Percentiles rank a stretch among this genome's conserved stretches.
These are phyloP conservation scores for Lasiurus cinereus DNA, from an alignment of 2,113 vertebrate genomes.

Conservation along the genomic window DNA sequence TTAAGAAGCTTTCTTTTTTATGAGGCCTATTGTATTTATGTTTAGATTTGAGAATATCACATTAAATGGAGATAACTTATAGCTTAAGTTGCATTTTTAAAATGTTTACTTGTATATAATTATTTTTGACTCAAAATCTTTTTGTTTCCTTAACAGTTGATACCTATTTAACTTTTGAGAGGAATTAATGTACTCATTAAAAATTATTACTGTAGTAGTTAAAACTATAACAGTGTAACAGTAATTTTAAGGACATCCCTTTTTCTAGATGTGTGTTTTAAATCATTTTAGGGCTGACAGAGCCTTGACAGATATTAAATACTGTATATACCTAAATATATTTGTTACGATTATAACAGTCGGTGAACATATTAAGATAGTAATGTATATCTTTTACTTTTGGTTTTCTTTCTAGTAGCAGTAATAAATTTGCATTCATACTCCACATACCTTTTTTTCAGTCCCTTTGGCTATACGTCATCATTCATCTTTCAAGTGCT, in stretches of 20 bases:
- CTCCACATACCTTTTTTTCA: neutral
- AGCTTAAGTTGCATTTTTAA: slow-evolving; percentile 5
- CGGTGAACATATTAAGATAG: neutral
- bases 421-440: neutral
- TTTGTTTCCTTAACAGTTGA: slow-evolving; percentile 8
- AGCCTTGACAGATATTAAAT: neutral
- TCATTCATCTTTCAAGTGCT: neutral
- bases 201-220: slow-evolving; percentile 34
- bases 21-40: neutral
- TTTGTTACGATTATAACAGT: neutral
- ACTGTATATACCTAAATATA: neutral
- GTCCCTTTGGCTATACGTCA: neutral
- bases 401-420: slow-evolving; percentile 28
- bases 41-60: slow-evolving; percentile 13
- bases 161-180: slow-evolving; percentile 43
- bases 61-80: neutral
- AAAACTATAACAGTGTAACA: neutral
- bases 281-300: neutral
- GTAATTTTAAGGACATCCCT: neutral
- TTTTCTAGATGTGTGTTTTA: slow-evolving; percentile 9
- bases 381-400: slow-evolving; percentile 16
- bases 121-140: slow-evolving; percentile 48
- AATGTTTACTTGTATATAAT: slow-evolving; percentile 19
- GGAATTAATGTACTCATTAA: slow-evolving; percentile 42
- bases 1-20: neutral